Evolutionary conservation across 2,888 invertebrate species (phyloP).

Genomic region (Ichneumoninae sp.): DNA sequence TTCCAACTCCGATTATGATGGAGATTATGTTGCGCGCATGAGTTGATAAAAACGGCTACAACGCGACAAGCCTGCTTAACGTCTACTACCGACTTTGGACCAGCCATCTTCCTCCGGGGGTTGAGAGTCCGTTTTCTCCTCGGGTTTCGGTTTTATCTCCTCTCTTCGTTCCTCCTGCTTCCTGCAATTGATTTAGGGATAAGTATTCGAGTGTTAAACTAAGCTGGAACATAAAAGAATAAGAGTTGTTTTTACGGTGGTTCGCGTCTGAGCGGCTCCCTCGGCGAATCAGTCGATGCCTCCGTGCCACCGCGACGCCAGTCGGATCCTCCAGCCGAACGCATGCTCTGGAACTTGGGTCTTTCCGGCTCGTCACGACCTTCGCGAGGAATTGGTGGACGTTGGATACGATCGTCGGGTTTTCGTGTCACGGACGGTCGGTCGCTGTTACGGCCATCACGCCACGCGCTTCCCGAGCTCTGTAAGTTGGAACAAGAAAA

Average conservation of each 20-base stretch:
- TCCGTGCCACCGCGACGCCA: conserved; percentile 53
- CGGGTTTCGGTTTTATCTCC: conserved; percentile 64
- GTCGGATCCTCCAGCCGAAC: conserved; percentile 31
- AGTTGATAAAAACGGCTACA: conserved; percentile 47
- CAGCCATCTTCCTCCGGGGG: conserved; percentile 76
- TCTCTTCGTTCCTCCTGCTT: conserved; percentile 61
- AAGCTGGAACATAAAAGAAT: neutral
- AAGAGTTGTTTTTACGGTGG: conserved; percentile 47
- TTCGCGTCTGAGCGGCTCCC: conserved; percentile 50
- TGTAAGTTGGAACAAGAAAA: conserved; percentile 19
- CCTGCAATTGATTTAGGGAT: conserved; percentile 31
- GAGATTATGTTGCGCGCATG: conserved; percentile 49
- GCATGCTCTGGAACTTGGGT: conserved; percentile 60
- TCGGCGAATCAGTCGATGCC: conserved; percentile 41
- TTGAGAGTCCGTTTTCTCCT: conserved; percentile 60
- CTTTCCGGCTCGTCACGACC: conserved; percentile 60
- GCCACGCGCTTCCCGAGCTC: conserved; percentile 72
- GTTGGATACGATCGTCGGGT: conserved; percentile 54
- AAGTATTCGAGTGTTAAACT: neutral
- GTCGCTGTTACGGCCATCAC: conserved; percentile 58
- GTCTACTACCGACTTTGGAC: conserved; percentile 81
- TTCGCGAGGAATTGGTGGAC: conserved; percentile 27
- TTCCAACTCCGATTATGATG: conserved; percentile 53
- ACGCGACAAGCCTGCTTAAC: conserved; percentile 71
- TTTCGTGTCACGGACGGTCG: conserved; percentile 48